Percentiles rank a stretch among this genome's conserved stretches.
Conservation (phyloP, 2,888 invertebrate species). For the Syrista parreyssii region DNA sequence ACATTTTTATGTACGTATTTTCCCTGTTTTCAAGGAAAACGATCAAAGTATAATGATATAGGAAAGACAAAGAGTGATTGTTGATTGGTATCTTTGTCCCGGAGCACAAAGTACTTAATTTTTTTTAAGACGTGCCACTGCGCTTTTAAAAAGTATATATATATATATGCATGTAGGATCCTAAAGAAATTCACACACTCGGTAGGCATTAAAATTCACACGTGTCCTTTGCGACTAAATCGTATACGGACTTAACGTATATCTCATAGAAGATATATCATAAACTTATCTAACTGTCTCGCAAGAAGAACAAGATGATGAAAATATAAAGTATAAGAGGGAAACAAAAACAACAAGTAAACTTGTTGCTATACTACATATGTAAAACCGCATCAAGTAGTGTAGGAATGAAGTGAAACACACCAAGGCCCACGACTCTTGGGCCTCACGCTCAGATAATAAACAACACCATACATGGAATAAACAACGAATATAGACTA, state of each 20-base stretch:
- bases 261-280: not conserved
- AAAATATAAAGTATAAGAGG: not conserved
- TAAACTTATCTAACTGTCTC: not conserved
- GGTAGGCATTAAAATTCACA: not conserved
- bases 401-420: slow-evolving; percentile 6
- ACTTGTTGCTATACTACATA: not conserved
- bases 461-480: slow-evolving; percentile 6
- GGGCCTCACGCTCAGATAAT: not conserved
- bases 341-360: not conserved
- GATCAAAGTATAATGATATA: not conserved
- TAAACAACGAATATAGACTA: slow-evolving; percentile 5
- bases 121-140: not conserved
- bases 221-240: not conserved
- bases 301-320: not conserved
- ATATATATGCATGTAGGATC: not conserved
- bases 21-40: not conserved
- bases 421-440: slow-evolving; percentile 2
- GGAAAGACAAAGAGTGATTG: not conserved
- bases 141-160: not conserved
- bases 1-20: not conserved
- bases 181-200: not conserved
- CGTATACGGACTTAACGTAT: not conserved
- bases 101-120: not conserved
- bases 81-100: not conserved
- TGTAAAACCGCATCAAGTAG: not conserved